Evolutionary conservation across 1,140 invertebrate species (phyloP), one percentile per base, ranked within the genome.

Genomic region (Adoxophyes honmai): DNA sequence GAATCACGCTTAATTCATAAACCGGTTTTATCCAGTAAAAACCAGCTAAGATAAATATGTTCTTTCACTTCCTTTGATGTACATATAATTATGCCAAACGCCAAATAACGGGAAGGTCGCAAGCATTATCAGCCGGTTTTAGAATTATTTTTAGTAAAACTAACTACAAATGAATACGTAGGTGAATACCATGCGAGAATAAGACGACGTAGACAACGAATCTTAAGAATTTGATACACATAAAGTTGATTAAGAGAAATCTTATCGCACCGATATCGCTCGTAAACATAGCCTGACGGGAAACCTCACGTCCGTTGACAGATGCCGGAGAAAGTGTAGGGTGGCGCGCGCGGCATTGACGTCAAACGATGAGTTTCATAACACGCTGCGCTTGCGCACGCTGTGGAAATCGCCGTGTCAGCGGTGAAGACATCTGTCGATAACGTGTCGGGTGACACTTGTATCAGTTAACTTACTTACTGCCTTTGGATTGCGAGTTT

Each of bases 321-420:
- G 42, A 48, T n/a, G 16, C 21, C 0, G 6, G 42, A 48, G 42
- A 48, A 48, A 48, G 42, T 33, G 39, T 14, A 48, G 21, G 11
- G 42, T 48, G 42, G n/a, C 42, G 42, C 42, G n/a, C 42, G 42
- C 42, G 18, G 3, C 18, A 18, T 21, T 48, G 42, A 48, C 42
- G 42, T 48, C 42, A 48, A 48, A 48, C 1, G 42, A 48, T 48
- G 11, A 33, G 18, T 48, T 48, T 48, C 42, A 33, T 48, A 48
- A 48, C 21, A 48, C 42, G 18, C 6, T 28, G 21, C 21, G n/a
- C 16, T 48, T 33, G 42, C 21, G 39, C 39, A 16, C 18, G 42
- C 21, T 48, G 21, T 28, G 16, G 42, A 48, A 48, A 48, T 28
- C 42, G 42, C 42, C 21, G 18, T 18, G 16, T 28, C 42, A 48